Percentiles rank a stretch among this genome's conserved stretches.
These are phyloP conservation scores for Tragelaphus strepsiceros DNA, from an alignment of 2,113 vertebrate genomes.

Conservation along the genomic window DNA sequence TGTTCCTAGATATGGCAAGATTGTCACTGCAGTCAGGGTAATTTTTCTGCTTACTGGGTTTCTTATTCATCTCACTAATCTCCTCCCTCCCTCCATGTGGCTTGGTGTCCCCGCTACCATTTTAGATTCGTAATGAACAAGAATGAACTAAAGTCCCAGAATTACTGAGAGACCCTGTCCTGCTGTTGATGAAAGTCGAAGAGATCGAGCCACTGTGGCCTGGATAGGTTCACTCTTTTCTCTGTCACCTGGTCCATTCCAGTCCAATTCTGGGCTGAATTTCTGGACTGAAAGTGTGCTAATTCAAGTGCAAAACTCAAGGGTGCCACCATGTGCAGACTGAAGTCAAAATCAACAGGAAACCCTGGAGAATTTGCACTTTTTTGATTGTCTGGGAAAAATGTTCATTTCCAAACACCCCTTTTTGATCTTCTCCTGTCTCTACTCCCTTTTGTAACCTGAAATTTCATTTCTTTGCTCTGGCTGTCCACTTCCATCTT, in stretches of 20 bases:
- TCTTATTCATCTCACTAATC: not conserved
- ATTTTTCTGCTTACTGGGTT: not conserved
- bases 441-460: not conserved
- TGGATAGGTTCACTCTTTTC: not conserved
- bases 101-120: not conserved
- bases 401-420: not conserved
- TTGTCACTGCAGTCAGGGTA: not conserved
- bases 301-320: not conserved
- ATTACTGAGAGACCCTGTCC: not conserved
- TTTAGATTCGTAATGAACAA: not conserved
- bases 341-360: not conserved
- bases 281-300: not conserved
- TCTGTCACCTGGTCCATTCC: not conserved
- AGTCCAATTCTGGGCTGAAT: not conserved
- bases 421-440: not conserved
- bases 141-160: not conserved
- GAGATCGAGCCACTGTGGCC: not conserved
- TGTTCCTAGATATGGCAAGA: not conserved
- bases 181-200: not conserved
- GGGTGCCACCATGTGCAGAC: not conserved
- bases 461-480: not conserved
- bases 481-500: accelerated
- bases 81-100: accelerated
- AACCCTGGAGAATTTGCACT: not conserved
- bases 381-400: not conserved